Percentiles rank a stretch among this genome's conserved stretches.
phyloP scores from a whole-genome alignment of 1,140 invertebrate genomes.

The Dermatophagoides farinae region DNA sequence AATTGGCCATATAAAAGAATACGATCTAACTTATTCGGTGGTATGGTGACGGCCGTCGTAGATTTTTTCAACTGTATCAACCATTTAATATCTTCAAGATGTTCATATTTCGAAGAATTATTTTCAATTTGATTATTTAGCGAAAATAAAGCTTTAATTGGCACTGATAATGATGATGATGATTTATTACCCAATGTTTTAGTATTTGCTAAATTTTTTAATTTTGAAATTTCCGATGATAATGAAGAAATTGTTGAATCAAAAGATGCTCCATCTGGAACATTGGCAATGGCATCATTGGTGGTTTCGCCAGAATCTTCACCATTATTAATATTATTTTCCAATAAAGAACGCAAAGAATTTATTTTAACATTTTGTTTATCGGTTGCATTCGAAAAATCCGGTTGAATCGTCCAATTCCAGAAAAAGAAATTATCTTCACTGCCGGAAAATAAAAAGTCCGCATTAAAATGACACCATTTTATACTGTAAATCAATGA shows the following conservation, averaged over 20 bases:
- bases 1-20: neutral
- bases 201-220: neutral
- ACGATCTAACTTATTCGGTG: neutral
- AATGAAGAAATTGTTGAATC: neutral
- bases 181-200: too few relatives aligned
- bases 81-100: neutral
- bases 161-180: neutral
- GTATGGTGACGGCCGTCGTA: too few relatives aligned
- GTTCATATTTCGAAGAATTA: neutral
- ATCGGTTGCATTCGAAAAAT: neutral
- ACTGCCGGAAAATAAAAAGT: neutral
- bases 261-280: neutral
- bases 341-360: neutral
- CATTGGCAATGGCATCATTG: neutral
- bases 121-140: neutral
- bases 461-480: neutral
- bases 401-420: neutral
- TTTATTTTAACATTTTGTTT: neutral
- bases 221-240: neutral
- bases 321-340: neutral
- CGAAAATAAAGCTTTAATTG: neutral
- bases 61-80: neutral
- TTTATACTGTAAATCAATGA: neutral
- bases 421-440: conserved; percentile 2
- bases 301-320: neutral